phyloP scores from a whole-genome alignment of 2,888 invertebrate genomes.

The Nemurella pictetii region DNA sequence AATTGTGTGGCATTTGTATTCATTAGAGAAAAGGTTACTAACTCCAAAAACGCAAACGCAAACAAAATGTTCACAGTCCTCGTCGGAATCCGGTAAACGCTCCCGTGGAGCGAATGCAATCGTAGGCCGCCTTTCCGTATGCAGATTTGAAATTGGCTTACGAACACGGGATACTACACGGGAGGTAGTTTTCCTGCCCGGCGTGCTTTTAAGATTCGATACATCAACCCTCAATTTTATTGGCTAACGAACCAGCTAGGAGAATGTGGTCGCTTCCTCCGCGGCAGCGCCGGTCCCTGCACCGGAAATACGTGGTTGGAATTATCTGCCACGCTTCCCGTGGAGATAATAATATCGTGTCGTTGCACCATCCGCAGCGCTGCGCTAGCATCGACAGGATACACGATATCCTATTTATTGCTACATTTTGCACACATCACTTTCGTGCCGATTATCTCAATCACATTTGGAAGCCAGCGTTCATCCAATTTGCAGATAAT shows the following conservation, averaged over 20 bases:
- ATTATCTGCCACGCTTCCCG: constrained; percentile 20
- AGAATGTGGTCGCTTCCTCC: background rate
- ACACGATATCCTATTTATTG: background rate
- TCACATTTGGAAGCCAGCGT: background rate
- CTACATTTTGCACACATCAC: background rate
- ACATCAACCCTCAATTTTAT: constrained; percentile 38
- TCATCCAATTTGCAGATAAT: background rate
- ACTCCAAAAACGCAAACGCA: too few species aligned
- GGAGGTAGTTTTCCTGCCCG: background rate
- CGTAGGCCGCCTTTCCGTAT: background rate
- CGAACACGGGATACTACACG: background rate
- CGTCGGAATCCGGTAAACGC: too few species aligned
- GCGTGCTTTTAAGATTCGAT: constrained; percentile 34
- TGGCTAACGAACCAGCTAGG: constrained; percentile 37
- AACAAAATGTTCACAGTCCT: too few species aligned
- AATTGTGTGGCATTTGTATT: too few species aligned
- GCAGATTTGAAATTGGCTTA: background rate
- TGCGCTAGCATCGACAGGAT: background rate
- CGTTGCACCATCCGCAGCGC: background rate
- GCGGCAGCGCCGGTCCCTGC: background rate
- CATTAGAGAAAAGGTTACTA: too few species aligned
- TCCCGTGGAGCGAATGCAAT: too few species aligned
- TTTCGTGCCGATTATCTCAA: background rate
- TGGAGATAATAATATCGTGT: background rate
- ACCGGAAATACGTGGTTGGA: constrained; percentile 33